Evolutionary conservation across 2,797 vertebrate species (phyloP).

Genomic region (Brotula barbata): DNA sequence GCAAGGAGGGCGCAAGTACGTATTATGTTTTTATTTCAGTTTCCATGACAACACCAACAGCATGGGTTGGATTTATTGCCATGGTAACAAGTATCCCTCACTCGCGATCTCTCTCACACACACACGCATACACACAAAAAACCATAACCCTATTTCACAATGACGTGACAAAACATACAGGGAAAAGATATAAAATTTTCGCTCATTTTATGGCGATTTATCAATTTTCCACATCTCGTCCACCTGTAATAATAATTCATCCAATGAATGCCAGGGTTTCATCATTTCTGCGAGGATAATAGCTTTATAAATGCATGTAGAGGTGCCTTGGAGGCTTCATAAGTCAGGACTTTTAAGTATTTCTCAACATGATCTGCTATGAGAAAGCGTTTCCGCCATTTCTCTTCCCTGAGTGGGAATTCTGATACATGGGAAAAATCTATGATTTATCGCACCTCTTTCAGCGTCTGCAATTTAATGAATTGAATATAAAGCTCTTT

Average conservation of each 20-base stretch:
- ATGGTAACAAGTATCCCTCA: constrained; percentile 74
- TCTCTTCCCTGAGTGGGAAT: constrained; percentile 19
- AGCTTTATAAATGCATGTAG: constrained; percentile 22
- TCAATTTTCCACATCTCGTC: constrained; percentile 29
- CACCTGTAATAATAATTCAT: constrained; percentile 36
- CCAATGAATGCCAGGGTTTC: constrained; percentile 9
- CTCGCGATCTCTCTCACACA: neutral
- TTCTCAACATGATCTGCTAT: neutral
- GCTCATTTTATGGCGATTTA: constrained; percentile 33
- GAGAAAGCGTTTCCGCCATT: constrained; percentile 25
- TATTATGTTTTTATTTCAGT: constrained; percentile 75
- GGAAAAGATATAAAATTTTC: constrained; percentile 11
- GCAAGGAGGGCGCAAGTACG: constrained; percentile 49
- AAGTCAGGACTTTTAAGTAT: constrained; percentile 23
- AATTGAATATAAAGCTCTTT: constrained; percentile 48
- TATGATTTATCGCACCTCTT: constrained; percentile 35
- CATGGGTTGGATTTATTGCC: constrained; percentile 72
- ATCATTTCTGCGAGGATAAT: constrained; percentile 8
- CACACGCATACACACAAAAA: constrained; percentile 15
- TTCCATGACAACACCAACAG: constrained; percentile 66
- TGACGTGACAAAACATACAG: constrained; percentile 51
- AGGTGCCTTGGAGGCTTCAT: constrained; percentile 4
- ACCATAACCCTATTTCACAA: constrained; percentile 29
- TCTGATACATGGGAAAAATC: neutral
- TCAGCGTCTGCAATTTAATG: neutral